Base-by-base conservation (phyloP, 2,113 vertebrate species). In the Mirounga angustirostris region DNA sequence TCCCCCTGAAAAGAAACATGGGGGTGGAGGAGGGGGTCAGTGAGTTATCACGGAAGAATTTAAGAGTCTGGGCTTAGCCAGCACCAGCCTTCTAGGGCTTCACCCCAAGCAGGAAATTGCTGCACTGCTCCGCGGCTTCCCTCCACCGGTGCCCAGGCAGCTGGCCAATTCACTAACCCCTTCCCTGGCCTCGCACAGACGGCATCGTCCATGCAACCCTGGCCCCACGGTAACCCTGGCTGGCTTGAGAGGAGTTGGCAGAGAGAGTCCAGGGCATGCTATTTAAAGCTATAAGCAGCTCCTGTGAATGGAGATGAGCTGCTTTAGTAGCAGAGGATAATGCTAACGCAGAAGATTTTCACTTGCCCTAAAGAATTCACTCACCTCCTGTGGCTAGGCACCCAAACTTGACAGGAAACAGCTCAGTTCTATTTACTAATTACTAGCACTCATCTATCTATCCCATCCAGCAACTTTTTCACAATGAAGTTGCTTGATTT, bases 271-370 rank as follows among this genome's bases (percentile, higher is more conserved):
- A 50, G 82, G 24, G 36, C 56, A 40, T 93, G 96, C 97, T 98
- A 97, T 95, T 98, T 96, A 97, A 97, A 97, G 78, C 93, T 89
- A 92, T 95, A 97, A 95, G 97, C 82, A 95, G 95, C 97, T 97
- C 95, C 96, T 63, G 80, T 81, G 90, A 56, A 56, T 40, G 36
- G 54, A 76, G 92, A 95, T 95, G 96, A 97, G 83, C 91, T 52
- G 79, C 93, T 95, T 96, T 61, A 90, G 83, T 10, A 19, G 63
- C 46, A 56, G 61, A 91, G 89, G 59, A 89, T 87, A 91, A 94
- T 79, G 63, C 36, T 8, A 22, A 46, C 1, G 0, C 36, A 10
- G 6, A 28, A n/a, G 78, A 74, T 90, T 96, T 83, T 59, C 90
- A 71, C 54, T 92, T 6, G 58, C 52, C 43, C 26, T 89, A 24